Evolutionary conservation across 2,113 vertebrate genomes (phyloP).

Genomic region (Grallaria varia): DNA sequence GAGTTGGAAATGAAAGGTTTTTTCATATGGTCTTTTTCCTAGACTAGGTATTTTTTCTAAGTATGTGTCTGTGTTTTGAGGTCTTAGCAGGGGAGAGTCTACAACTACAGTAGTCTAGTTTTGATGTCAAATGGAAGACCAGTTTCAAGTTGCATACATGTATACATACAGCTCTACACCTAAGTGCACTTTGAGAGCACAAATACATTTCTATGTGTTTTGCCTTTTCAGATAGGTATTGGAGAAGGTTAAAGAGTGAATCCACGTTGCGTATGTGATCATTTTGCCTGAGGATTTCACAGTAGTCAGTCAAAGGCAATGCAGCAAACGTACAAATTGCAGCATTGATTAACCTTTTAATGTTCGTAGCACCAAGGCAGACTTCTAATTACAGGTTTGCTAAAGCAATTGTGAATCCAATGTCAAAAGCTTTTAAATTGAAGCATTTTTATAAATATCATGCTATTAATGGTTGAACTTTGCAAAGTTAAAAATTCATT

Average conservation of each 20-base stretch:
- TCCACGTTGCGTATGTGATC: not conserved
- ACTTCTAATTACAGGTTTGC: not conserved
- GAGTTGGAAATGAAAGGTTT: slow-evolving; percentile 7
- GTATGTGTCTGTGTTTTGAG: not conserved
- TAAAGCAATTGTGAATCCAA: not conserved
- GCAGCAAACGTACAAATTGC: no score
- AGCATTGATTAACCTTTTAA: not conserved
- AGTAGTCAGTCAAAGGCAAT: not conserved
- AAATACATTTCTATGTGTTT: not conserved
- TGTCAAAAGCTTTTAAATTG: not conserved
- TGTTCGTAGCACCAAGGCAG: not conserved
- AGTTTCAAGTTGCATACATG: not conserved
- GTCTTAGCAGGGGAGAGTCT: not conserved
- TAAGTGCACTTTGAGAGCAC: not conserved
- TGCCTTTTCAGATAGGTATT: not conserved
- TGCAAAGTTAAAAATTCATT: not conserved
- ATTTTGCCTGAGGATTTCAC: not conserved
- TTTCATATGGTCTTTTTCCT: not conserved
- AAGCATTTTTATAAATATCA: not conserved
- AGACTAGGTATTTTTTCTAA: not conserved
- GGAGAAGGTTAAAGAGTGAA: not conserved
- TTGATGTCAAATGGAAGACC: not conserved
- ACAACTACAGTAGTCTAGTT: not conserved
- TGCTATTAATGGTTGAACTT: not conserved
- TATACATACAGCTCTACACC: not conserved